Evolutionary conservation across 2,113 vertebrate species (phyloP).

Genomic region (Hemibagrus wyckioides): DNA sequence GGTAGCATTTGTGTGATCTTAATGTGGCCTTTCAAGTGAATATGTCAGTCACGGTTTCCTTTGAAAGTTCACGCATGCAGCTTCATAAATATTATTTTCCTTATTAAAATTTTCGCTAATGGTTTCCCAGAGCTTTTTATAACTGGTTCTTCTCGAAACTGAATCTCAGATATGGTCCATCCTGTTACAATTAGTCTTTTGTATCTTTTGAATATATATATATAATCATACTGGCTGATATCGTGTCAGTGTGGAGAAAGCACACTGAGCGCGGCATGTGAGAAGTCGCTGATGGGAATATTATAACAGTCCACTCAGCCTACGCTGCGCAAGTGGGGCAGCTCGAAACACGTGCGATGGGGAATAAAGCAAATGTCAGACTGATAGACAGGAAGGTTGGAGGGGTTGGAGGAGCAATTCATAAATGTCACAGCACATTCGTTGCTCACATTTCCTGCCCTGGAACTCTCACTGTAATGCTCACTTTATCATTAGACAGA

Average conservation of each 20-base stretch:
- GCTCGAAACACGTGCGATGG: conserved; percentile 18
- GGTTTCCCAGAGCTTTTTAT: not conserved
- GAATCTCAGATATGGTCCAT: not conserved
- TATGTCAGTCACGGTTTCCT: not conserved
- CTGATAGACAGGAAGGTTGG: conserved; percentile 14
- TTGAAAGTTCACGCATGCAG: not conserved
- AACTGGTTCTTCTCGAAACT: not conserved
- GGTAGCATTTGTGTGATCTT: not conserved
- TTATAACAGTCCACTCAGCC: conserved; percentile 3
- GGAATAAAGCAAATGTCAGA: conserved; percentile 29
- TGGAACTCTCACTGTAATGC: conserved; percentile 3
- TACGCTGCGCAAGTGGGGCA: not conserved
- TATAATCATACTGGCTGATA: not conserved
- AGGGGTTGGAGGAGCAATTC: conserved; percentile 23
- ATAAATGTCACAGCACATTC: conserved; percentile 41
- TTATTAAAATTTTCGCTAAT: not conserved
- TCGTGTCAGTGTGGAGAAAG: not conserved
- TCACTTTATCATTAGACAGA: conserved; percentile 29
- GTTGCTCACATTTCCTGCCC: conserved; percentile 20
- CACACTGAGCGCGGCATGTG: not conserved
- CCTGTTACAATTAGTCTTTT: not conserved
- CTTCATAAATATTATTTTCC: not conserved
- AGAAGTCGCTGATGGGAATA: not conserved
- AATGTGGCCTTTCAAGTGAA: not conserved
- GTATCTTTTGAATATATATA: not conserved